These are phyloP conservation scores for Dendrocincla fuliginosa DNA, from an alignment of 2,797 vertebrate genomes.

Conservation along the genomic window DNA sequence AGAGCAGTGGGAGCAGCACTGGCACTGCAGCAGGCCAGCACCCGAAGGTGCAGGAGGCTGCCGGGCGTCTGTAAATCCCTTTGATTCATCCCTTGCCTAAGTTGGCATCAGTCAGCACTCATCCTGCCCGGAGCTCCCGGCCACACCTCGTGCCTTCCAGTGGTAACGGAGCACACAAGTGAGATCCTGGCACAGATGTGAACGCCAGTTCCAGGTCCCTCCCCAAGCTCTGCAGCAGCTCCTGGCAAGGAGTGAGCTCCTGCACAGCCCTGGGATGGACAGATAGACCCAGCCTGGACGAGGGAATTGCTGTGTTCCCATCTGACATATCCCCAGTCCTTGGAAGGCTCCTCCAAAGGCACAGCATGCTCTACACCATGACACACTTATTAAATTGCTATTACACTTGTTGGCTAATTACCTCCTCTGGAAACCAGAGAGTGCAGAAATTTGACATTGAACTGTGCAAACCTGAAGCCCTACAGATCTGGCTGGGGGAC, in stretches of 20 bases:
- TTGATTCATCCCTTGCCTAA: neutral
- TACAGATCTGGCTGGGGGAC: fast-evolving
- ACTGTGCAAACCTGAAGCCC: neutral
- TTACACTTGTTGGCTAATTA: constrained; percentile 10
- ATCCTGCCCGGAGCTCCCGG: neutral
- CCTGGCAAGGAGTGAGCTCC: neutral
- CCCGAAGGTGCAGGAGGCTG: neutral
- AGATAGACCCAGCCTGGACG: neutral
- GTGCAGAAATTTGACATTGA: neutral
- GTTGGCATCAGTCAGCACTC: neutral
- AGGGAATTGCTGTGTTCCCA: neutral
- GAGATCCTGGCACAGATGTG: neutral
- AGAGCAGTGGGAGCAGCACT: neutral
- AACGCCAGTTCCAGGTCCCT: fast-evolving
- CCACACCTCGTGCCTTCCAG: neutral
- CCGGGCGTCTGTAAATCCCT: neutral
- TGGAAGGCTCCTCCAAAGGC: neutral
- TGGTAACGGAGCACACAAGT: fast-evolving
- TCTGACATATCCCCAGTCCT: neutral
- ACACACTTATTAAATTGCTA: neutral
- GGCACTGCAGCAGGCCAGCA: neutral
- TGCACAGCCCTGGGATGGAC: fast-evolving
- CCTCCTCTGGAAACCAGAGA: neutral
- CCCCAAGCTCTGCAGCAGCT: fast-evolving
- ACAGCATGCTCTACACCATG: fast-evolving